Base-by-base conservation (phyloP, 2,888 invertebrate genomes). In the Trissolcus japonicus region DNA sequence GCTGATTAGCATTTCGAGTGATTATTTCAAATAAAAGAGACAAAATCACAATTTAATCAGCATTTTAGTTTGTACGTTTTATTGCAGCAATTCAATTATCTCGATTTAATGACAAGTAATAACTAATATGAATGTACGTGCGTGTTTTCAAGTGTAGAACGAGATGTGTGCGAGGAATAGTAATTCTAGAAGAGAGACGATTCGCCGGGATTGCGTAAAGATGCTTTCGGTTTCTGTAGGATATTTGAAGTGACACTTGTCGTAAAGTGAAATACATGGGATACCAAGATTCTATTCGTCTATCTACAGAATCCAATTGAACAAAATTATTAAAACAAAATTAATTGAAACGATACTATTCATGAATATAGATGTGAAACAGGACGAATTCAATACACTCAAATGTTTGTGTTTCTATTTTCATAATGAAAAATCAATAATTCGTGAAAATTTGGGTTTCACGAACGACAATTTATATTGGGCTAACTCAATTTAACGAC, bases 21-120 rank as follows among this genome's bases (percentile, higher is more conserved):
- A 16, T 46, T 6, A 46, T 46, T 46, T 46, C 46, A 35, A 35
- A 35, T 35, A 35, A 35, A 35, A 35, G 35, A 1, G 1, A 35
- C 35, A 11, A 11, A 35, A 35, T 35, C 35, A 35, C 35, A 6
- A 11, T 35, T 11, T 2, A 35, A 11, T 35, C 2, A 35, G 2
- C 25, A 9, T 35, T 35, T 35, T 35, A 11, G 35, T 35, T 35
- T 35, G 35, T 35, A 9, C 35, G 16, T 16, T 16, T 46, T 6
- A 16, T 46, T 46, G 4, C 46, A 16, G 46, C 16, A 46, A n/a
- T 46, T 14, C 46, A 46, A 46, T 46, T 16, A 46, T 46, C 46
- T 46, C 14, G 46, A 46, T 46, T 46, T 46, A 46, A 46, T 46
- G 46, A 16, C 1, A n/a, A 16, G 46, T 46, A 46, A 46, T 46